Evolutionary conservation across 2,888 invertebrate species (phyloP).

Genomic region (Protodeltote pygarga): DNA sequence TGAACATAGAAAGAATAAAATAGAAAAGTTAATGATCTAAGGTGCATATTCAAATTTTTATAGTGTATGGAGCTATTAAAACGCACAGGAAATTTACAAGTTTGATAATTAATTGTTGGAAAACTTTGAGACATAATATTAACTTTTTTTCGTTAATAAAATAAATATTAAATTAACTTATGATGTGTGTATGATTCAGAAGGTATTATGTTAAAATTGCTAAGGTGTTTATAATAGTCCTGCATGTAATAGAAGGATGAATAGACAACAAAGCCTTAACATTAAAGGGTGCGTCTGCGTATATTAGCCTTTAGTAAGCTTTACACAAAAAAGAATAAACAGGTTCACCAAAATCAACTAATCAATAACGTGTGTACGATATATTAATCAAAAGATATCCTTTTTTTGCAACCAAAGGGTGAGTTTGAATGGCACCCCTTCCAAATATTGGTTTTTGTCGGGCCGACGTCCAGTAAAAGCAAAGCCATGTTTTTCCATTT

Average conservation of each 20-base stretch:
- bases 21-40: too few species aligned
- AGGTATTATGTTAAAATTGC: background rate
- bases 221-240: too few species aligned
- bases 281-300: conserved; percentile 45
- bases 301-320: conserved; percentile 32
- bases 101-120: too few species aligned
- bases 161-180: too few species aligned
- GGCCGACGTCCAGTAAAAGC: conserved; percentile 81
- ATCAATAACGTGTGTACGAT: conserved; percentile 56
- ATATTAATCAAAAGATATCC: conserved; percentile 83
- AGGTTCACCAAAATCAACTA: conserved; percentile 44
- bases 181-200: too few species aligned
- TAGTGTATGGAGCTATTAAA: too few species aligned
- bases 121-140: too few species aligned
- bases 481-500: conserved; percentile 84
- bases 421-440: conserved; percentile 81
- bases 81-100: too few species aligned
- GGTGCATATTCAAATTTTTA: too few species aligned
- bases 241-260: too few species aligned
- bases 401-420: conserved; percentile 82
- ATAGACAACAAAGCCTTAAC: conserved; percentile 12
- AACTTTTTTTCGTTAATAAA: too few species aligned
- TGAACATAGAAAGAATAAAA: too few species aligned
- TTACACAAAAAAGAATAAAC: conserved; percentile 30
- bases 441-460: conserved; percentile 86